Evolutionary conservation across 2,113 vertebrate genomes (phyloP).

Genomic region (Ursus arctos): DNA sequence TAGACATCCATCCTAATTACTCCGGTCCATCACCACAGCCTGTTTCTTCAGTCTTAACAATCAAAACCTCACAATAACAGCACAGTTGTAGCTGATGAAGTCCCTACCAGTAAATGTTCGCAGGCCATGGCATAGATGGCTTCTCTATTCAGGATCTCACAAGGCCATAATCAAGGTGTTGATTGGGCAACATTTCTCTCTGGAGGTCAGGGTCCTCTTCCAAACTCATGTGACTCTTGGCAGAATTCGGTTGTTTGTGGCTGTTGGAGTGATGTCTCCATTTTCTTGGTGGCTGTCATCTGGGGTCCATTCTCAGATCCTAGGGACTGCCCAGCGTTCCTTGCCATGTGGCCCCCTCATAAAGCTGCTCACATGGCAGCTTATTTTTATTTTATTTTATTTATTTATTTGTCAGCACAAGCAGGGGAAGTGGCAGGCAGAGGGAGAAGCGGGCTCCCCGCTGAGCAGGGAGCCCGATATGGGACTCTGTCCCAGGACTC

Average conservation of each 20-base stretch:
- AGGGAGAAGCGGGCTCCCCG: too few species aligned
- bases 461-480: too few species aligned
- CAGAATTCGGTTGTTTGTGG: background rate
- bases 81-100: background rate
- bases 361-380: background rate
- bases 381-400: background rate
- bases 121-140: background rate
- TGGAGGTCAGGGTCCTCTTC: background rate
- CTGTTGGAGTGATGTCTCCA: accelerated
- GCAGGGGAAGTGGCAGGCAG: too few species aligned
- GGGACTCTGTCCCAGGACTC: too few species aligned
- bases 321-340: background rate
- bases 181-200: background rate
- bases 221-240: background rate
- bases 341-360: background rate
- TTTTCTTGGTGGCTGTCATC: background rate
- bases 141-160: background rate
- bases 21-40: background rate
- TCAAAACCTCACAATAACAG: background rate
- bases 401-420: too few species aligned
- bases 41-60: background rate
- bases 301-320: background rate
- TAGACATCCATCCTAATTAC: background rate
- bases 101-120: background rate
- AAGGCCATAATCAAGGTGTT: background rate